Base-by-base conservation (phyloP, 2,797 vertebrate genomes). In the Cheirogaleus major region DNA sequence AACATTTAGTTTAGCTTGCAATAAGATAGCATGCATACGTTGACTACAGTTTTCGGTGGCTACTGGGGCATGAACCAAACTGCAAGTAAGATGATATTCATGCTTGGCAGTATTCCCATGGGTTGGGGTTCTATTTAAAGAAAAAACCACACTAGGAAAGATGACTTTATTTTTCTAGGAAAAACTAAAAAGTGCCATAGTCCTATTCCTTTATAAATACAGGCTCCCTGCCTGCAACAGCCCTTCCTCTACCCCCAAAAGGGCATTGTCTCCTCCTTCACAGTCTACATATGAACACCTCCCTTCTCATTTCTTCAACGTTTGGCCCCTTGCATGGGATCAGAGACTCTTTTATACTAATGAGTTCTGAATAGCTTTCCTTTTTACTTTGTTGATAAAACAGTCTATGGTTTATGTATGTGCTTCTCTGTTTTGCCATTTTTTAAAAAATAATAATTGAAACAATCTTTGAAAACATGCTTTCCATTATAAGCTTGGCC, bases 141-240 rank as follows among this genome's bases (percentile, higher is more conserved):
- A 27, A 81, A 55, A 52, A 88, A 25, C 12, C 13, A 63, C 5
- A 38, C 35, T 10, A 67, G 50, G 41, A 73, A 73, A 55, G 43
- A 88, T 43, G 32, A 78, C n/a, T 88, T 79, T 85, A 65, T 79
- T 89, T 79, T 94, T 94, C 80, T 52, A 45, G 57, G 65, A 89
- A 65, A 88, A 88, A 38, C 48, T 69, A 5, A 93, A 55, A 88
- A 67, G 4, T 52, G 18, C 45, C 32, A 7, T 3, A 67, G 22
- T 95, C 57, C 41, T 67, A 59, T 41, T 30, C 12, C 15, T 91
- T 91, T 78, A 48, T 82, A 80, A 76, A 81, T 61, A 57, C 0
- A 17, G 17, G 22, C 1, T 5, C n/a, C 8, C 17, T 18, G 17
- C 15, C 5, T 83, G 27, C 35, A 80, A 9, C 32, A 18, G 15